phyloP scores from a whole-genome alignment of 2,113 vertebrate genomes.

The Centrocercus urophasianus region DNA sequence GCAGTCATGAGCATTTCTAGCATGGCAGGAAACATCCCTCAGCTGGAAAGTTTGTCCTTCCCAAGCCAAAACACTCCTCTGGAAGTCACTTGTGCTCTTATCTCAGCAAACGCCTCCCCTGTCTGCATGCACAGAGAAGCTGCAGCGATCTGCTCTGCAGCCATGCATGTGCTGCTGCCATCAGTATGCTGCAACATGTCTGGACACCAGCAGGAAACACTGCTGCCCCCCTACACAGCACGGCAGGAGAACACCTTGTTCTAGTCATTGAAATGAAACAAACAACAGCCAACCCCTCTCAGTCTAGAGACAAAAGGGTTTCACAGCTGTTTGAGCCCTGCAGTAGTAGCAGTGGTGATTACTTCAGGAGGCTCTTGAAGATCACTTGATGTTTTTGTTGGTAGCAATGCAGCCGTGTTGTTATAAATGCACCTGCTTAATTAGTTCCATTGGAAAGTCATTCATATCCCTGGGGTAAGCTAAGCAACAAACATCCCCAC shows the following conservation, averaged over 20 bases:
- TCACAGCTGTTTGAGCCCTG: accelerated
- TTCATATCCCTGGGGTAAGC: neutral
- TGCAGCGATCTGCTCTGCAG: constrained; percentile 7
- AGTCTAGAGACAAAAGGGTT: accelerated
- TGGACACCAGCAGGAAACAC: neutral
- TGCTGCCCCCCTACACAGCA: neutral
- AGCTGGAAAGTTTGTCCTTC: neutral
- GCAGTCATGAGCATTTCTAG: neutral
- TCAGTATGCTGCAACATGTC: neutral
- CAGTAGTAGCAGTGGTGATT: accelerated
- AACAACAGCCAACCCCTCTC: neutral
- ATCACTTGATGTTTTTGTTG: neutral
- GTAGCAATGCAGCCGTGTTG: neutral
- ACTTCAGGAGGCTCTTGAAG: neutral
- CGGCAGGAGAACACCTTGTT: neutral
- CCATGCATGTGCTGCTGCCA: neutral
- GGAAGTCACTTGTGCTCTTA: constrained; percentile 6
- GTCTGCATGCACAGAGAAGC: neutral
- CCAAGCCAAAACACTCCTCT: neutral
- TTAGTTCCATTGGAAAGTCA: neutral
- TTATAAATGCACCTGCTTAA: neutral
- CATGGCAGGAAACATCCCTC: neutral
- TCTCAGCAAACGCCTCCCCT: constrained; percentile 50
- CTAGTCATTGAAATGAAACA: neutral
- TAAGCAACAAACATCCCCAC: neutral